Conservation (phyloP, 2,888 invertebrate species). For the Parnassius smintheus region DNA sequence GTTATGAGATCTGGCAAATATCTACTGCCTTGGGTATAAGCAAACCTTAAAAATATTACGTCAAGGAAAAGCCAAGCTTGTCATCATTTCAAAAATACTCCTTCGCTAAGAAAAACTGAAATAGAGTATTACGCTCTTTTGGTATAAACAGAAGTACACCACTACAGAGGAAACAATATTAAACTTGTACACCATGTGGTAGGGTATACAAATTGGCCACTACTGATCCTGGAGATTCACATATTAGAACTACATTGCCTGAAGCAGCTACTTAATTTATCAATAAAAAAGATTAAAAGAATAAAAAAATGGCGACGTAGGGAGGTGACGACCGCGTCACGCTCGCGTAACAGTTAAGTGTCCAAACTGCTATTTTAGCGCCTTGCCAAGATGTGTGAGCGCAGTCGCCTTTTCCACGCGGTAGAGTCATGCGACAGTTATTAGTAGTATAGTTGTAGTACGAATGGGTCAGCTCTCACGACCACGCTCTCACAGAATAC, state of each 20-base stretch:
- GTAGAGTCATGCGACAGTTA: too few species aligned
- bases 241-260: slow-evolving; percentile 96
- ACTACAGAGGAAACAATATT: slow-evolving; percentile 99
- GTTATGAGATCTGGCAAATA: slow-evolving; percentile 99
- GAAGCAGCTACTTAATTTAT: slow-evolving; percentile 63
- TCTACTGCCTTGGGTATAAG: slow-evolving; percentile 94
- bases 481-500: too few species aligned
- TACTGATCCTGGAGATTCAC: slow-evolving; percentile 99
- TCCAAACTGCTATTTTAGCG: too few species aligned
- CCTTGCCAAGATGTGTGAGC: too few species aligned
- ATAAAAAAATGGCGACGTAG: too few species aligned
- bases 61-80: slow-evolving; percentile 98
- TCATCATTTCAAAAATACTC: slow-evolving; percentile 99
- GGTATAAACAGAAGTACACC: slow-evolving; percentile 98
- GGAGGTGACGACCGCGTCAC: too few species aligned
- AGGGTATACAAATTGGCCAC: slow-evolving; percentile 99
- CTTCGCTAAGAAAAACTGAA: slow-evolving; percentile 98
- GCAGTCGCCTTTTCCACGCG: too few species aligned
- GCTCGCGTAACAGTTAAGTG: too few species aligned
- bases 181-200: slow-evolving; percentile 94
- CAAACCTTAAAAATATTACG: slow-evolving; percentile 98
- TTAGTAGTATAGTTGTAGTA: too few species aligned
- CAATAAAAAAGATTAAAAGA: background rate
- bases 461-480: too few species aligned
- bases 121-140: slow-evolving; percentile 99